Conservation (phyloP, 1,140 invertebrate species). For the Coelopa frigida region DNA sequence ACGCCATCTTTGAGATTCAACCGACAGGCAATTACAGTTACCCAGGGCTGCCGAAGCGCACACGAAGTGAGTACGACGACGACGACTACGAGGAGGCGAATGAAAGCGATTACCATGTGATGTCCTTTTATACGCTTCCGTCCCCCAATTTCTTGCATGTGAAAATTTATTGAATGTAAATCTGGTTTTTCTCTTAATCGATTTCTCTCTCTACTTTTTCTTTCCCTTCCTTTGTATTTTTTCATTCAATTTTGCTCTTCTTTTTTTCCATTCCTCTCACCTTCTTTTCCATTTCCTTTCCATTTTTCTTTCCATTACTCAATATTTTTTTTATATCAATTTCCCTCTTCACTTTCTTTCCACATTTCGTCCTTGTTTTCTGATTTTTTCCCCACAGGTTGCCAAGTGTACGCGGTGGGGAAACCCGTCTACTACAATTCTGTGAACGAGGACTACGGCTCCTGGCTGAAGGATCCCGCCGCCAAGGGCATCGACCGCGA, state of each 20-base stretch:
- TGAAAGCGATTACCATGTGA: background rate
- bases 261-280: background rate
- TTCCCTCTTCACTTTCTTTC: background rate
- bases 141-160: conserved; percentile 5
- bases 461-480: conserved; percentile 78
- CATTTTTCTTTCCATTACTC: no score
- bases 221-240: no score
- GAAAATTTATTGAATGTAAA: no score
- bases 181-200: background rate
- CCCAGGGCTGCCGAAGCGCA: conserved; percentile 51
- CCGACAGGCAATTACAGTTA: conserved; percentile 52
- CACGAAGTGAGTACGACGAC: conserved; percentile 46
- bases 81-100: background rate
- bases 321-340: no score
- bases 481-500: conserved; percentile 54
- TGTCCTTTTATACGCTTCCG: conserved; percentile 4
- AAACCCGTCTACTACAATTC: conserved; percentile 83
- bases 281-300: background rate
- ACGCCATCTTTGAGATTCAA: conserved; percentile 52
- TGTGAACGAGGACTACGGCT: conserved; percentile 66
- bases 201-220: background rate
- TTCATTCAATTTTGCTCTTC: background rate
- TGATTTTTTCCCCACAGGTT: conserved; percentile 58
- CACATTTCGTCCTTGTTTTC: background rate
- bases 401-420: conserved; percentile 80